Conservation (phyloP, 2,797 vertebrate genomes). For the Chlorospingus flavigularis region DNA sequence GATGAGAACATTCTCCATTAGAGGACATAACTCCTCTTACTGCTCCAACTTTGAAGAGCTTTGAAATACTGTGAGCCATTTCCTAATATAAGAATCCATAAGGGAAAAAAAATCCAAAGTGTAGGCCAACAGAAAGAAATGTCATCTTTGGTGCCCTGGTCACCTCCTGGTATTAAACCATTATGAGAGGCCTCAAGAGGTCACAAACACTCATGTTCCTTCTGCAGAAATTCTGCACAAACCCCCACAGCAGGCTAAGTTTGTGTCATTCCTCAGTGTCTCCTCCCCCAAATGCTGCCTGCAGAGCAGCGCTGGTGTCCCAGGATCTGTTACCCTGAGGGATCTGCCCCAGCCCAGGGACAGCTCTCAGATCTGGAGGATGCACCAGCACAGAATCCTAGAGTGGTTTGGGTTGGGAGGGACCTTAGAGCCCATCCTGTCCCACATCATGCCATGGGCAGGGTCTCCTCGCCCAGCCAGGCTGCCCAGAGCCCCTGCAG, state of each 20-base stretch:
- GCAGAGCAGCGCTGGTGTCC: background rate
- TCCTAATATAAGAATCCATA: background rate
- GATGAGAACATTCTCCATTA: background rate
- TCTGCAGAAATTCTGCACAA: background rate
- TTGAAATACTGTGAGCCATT: background rate
- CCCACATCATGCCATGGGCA: accelerated
- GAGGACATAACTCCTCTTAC: background rate
- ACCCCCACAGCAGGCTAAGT: background rate
- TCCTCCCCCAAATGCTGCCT: background rate
- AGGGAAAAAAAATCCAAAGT: background rate
- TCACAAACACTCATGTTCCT: background rate
- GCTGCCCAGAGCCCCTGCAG: background rate
- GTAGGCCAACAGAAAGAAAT: background rate
- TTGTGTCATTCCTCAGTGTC: background rate
- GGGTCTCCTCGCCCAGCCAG: background rate
- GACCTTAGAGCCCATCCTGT: background rate
- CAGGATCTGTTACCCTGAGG: background rate
- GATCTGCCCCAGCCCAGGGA: accelerated
- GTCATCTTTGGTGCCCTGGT: background rate
- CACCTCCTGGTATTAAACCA: background rate
- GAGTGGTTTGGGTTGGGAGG: background rate
- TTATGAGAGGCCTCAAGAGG: background rate
- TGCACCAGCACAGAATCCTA: accelerated
- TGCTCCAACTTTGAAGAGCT: background rate
- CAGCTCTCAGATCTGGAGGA: accelerated